Percentiles rank a stretch among this genome's conserved stretches.
phyloP scores from a whole-genome alignment of 2,797 vertebrate species.

The Chaetodon trifasciatus region DNA sequence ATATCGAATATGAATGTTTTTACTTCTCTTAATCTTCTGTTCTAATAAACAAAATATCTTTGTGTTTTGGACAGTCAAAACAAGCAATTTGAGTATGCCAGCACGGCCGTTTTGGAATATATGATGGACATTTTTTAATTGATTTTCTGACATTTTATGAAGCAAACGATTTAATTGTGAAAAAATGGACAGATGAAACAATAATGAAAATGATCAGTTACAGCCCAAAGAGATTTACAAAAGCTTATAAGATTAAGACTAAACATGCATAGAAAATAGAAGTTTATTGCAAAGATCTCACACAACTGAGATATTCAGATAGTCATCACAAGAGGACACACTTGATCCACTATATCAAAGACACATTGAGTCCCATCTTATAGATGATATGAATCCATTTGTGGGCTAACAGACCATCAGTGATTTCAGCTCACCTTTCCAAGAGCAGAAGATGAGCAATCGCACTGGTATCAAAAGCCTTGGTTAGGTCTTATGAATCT shows the following conservation, averaged over 20 bases:
- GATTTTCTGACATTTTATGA: neutral
- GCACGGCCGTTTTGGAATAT: neutral
- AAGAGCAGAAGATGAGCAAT: constrained; percentile 23
- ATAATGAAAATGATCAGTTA: neutral
- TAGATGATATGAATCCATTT: neutral
- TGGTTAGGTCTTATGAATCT: constrained; percentile 3
- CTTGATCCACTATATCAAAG: neutral
- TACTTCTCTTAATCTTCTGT: neutral
- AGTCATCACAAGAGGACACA: neutral
- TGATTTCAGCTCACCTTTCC: constrained; percentile 11
- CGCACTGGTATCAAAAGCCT: neutral
- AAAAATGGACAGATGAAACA: neutral
- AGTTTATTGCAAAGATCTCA: neutral
- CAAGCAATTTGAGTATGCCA: neutral
- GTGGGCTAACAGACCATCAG: neutral
- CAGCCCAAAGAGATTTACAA: neutral
- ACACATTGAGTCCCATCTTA: neutral
- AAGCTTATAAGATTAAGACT: neutral
- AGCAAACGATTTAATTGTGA: neutral
- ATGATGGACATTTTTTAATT: too few species aligned
- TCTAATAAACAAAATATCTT: neutral
- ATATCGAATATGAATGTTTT: neutral
- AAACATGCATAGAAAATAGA: neutral
- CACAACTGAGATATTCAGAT: neutral
- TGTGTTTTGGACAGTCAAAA: neutral